These are phyloP conservation scores for Zootermopsis nevadensis DNA, from an alignment of 2,888 invertebrate species.

Conservation along the genomic window DNA sequence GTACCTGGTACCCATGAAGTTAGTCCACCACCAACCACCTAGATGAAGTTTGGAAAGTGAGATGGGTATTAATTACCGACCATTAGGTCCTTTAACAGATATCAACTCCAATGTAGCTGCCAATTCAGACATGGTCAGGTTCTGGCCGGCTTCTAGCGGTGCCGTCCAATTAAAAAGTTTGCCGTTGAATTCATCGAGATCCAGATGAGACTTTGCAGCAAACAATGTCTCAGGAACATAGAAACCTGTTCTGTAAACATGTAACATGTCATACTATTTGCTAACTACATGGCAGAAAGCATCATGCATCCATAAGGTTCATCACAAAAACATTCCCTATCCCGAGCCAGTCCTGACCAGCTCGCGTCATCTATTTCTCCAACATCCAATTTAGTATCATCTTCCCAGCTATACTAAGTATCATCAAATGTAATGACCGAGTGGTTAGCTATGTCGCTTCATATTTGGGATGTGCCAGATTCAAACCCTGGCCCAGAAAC, in stretches of 20 bases:
- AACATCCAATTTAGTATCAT: too few relatives aligned
- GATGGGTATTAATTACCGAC: conserved; percentile 56
- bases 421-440: too few relatives aligned
- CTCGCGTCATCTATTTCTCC: too few relatives aligned
- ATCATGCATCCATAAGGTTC: too few relatives aligned
- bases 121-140: conserved; percentile 64
- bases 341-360: too few relatives aligned
- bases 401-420: too few relatives aligned
- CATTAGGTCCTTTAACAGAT: conserved; percentile 61
- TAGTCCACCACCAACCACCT: conserved; percentile 28
- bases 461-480: too few relatives aligned
- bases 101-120: conserved; percentile 68
- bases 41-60: too few relatives aligned
- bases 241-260: conserved; percentile 64
- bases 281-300: too few relatives aligned
- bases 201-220: conserved; percentile 58
- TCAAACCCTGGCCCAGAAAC: too few relatives aligned
- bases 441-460: too few relatives aligned
- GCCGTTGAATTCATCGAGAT: conserved; percentile 45
- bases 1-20: conserved; percentile 36
- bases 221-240: conserved; percentile 65
- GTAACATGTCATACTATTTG: neutral
- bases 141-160: conserved; percentile 63
- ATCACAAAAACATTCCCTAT: too few relatives aligned
- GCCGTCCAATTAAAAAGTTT: conserved; percentile 52